phyloP scores from a whole-genome alignment of 2,797 vertebrate genomes.

The Chromobotia macracanthus region DNA sequence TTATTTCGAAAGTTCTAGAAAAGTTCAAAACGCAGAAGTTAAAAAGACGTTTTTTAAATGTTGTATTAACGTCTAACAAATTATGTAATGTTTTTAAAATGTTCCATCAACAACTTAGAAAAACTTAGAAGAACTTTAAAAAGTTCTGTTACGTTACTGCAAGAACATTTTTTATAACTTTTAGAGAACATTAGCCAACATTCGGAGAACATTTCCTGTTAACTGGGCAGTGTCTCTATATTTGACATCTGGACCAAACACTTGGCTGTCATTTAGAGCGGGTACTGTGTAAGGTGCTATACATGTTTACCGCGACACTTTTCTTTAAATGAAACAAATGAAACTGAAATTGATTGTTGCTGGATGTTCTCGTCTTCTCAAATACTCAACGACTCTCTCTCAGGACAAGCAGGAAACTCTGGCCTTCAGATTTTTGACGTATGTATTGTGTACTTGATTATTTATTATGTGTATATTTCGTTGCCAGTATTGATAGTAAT shows the following conservation, averaged over 20 bases:
- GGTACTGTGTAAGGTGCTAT: slow-evolving; percentile 9
- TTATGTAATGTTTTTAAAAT: too few species aligned
- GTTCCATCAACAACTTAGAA: too few species aligned
- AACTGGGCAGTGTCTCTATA: slow-evolving; percentile 4
- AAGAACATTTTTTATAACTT: too few species aligned
- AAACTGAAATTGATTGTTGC: neutral
- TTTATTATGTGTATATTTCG: slow-evolving; percentile 58
- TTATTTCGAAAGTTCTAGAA: too few species aligned
- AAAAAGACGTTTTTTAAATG: too few species aligned
- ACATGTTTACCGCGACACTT: neutral
- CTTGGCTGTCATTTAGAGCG: slow-evolving; percentile 23
- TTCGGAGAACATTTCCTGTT: too few species aligned
- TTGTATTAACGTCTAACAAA: too few species aligned
- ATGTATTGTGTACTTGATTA: slow-evolving; percentile 34
- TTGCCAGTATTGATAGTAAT: slow-evolving; percentile 47
- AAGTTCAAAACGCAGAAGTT: too few species aligned
- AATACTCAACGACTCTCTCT: slow-evolving; percentile 23
- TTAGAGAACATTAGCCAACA: too few species aligned
- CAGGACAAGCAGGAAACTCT: slow-evolving; percentile 43
- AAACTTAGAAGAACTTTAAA: too few species aligned
- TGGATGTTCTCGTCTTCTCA: neutral
- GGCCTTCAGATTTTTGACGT: neutral
- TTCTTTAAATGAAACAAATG: neutral
- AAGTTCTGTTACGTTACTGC: too few species aligned
- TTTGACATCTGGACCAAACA: slow-evolving; percentile 49